Conservation (phyloP, 2,797 vertebrate species). For the Enteromius thamalakanensis region DNA sequence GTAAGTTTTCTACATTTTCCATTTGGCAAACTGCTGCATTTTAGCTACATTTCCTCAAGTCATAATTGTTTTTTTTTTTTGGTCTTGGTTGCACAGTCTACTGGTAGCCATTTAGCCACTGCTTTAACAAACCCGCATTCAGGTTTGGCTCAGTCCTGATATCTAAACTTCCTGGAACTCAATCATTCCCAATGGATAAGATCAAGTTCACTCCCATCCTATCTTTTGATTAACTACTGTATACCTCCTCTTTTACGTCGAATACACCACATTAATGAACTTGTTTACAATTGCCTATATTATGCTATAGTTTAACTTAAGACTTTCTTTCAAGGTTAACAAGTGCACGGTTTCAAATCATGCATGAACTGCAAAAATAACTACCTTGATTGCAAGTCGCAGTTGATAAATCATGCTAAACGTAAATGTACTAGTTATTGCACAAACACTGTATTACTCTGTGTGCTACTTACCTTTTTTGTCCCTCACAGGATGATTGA, state of each 20-base stretch:
- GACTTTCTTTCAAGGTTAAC: not conserved
- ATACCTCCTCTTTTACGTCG: not conserved
- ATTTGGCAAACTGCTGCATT: not conserved
- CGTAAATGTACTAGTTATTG: not conserved
- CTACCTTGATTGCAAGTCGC: not conserved
- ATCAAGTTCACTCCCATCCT: not conserved
- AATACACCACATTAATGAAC: not conserved
- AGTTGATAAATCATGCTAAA: not conserved
- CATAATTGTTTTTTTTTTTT: not conserved
- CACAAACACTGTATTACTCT: not conserved
- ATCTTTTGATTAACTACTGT: not conserved
- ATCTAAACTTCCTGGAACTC: not conserved
- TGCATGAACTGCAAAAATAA: not conserved
- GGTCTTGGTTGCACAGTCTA: not conserved
- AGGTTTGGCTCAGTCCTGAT: not conserved
- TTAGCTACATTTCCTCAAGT: not conserved
- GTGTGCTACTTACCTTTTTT: conserved; percentile 8
- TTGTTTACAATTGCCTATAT: not conserved
- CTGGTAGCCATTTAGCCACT: not conserved
- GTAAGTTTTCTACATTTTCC: not conserved
- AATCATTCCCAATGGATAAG: too few species aligned
- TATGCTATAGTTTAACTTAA: not conserved
- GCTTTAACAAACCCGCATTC: not conserved
- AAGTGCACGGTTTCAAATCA: not conserved
- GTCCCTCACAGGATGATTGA: conserved; percentile 72